Conservation (phyloP, 2,113 vertebrate genomes). For the Brachyhypopomus occidentalis region DNA sequence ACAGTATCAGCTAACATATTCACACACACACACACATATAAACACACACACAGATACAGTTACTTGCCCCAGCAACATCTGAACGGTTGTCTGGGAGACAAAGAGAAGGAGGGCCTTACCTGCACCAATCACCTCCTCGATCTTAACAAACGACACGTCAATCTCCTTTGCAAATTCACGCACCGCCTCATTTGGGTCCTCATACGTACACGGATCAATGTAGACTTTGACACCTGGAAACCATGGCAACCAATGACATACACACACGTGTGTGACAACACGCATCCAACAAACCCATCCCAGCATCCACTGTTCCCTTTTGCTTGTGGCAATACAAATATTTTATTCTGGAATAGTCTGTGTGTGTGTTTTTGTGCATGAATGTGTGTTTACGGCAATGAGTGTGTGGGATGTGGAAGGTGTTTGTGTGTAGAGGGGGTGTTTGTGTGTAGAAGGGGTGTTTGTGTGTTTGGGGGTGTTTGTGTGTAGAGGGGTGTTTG, state of each 20-base stretch:
- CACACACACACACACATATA: constrained; percentile 33
- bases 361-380: not conserved
- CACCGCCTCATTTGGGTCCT: constrained; percentile 73
- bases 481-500: no score
- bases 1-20: constrained; percentile 22
- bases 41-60: constrained; percentile 12
- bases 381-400: no score
- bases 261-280: not conserved
- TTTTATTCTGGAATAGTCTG: no score
- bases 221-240: constrained; percentile 73
- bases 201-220: constrained; percentile 73
- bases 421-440: no score
- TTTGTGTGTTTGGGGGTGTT: no score
- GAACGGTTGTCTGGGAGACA: no score
- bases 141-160: constrained; percentile 74
- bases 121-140: constrained; percentile 77
- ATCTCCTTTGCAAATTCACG: constrained; percentile 77
- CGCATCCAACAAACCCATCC: no score
- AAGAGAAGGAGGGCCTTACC: constrained; percentile 50
- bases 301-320: no score
- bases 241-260: not conserved
- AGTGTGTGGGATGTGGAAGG: no score
- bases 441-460: no score
- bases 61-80: not conserved
- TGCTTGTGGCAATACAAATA: no score